Conservation (phyloP, 1,140 invertebrate species). For the Hyphantria cunea region DNA sequence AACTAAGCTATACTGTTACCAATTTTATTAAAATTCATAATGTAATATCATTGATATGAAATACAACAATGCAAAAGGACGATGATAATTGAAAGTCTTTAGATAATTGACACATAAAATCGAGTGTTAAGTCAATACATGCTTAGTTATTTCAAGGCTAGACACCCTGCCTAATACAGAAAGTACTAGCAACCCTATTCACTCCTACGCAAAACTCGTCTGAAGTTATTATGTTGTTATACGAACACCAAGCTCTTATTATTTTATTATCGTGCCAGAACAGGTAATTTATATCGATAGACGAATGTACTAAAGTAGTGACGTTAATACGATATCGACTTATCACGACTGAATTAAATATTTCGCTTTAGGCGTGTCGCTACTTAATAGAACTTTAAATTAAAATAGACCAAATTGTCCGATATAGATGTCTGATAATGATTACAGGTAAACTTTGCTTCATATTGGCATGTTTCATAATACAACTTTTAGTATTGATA, state of each 20-base stretch:
- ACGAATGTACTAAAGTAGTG: constrained; percentile 44
- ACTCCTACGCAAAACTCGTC: constrained; percentile 10
- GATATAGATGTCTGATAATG: constrained; percentile 38
- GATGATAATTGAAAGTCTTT: too few relatives aligned
- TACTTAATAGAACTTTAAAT: constrained; percentile 31
- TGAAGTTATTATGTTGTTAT: constrained; percentile 23
- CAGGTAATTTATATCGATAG: constrained; percentile 49
- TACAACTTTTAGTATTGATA: too few relatives aligned
- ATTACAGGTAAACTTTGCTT: constrained; percentile 36
- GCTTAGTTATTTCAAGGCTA: too few relatives aligned
- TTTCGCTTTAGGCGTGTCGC: constrained; percentile 35
- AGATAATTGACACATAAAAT: too few relatives aligned
- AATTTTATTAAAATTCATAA: too few relatives aligned
- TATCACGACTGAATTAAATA: constrained; percentile 49
- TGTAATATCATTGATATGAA: too few relatives aligned
- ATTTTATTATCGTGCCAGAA: constrained; percentile 48
- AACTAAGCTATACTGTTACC: too few relatives aligned
- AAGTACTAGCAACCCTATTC: too few relatives aligned
- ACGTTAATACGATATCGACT: constrained; percentile 57
- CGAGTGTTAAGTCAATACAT: too few relatives aligned
- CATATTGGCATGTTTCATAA: too few relatives aligned
- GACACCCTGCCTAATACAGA: too few relatives aligned
- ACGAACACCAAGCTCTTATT: constrained; percentile 39
- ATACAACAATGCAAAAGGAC: too few relatives aligned
- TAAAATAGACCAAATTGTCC: constrained; percentile 29